These are phyloP conservation scores for Drosophila anomelani DNA, from an alignment of 2,888 invertebrate species.

Conservation along the genomic window DNA sequence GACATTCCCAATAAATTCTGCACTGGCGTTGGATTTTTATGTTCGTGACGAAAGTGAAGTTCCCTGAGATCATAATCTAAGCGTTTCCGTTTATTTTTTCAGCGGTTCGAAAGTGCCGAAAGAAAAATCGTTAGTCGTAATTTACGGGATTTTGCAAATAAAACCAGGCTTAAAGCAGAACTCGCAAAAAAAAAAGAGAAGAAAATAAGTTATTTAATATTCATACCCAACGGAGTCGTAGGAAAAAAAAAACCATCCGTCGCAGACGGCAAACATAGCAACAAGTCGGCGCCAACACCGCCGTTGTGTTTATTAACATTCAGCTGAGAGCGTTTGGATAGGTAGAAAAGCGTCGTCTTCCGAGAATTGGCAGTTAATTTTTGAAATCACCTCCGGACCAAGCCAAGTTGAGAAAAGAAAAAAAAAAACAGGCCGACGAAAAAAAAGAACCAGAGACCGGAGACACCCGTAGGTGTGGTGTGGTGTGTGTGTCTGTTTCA, in stretches of 20 bases:
- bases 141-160: constrained; percentile 47
- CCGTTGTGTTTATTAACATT: constrained; percentile 69
- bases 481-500: constrained; percentile 12
- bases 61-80: constrained; percentile 34
- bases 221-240: constrained; percentile 49
- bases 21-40: constrained; percentile 20
- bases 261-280: constrained; percentile 62
- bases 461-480: constrained; percentile 48
- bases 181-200: constrained; percentile 44
- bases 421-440: constrained; percentile 20
- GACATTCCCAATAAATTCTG: constrained; percentile 38
- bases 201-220: constrained; percentile 62
- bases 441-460: constrained; percentile 41
- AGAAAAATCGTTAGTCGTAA: constrained; percentile 8
- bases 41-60: constrained; percentile 48
- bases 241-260: constrained; percentile 16
- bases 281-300: constrained; percentile 67
- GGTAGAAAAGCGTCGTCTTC: constrained; percentile 54
- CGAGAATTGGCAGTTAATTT: constrained; percentile 79
- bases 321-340: constrained; percentile 52
- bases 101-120: constrained; percentile 41
- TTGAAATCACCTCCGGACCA: constrained; percentile 54
- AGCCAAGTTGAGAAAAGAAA: constrained; percentile 14
- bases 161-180: constrained; percentile 38
- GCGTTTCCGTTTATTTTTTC: constrained; percentile 59